Evolutionary conservation across 2,113 vertebrate genomes (phyloP).

Genomic region (Phylloscopus trochilus): DNA sequence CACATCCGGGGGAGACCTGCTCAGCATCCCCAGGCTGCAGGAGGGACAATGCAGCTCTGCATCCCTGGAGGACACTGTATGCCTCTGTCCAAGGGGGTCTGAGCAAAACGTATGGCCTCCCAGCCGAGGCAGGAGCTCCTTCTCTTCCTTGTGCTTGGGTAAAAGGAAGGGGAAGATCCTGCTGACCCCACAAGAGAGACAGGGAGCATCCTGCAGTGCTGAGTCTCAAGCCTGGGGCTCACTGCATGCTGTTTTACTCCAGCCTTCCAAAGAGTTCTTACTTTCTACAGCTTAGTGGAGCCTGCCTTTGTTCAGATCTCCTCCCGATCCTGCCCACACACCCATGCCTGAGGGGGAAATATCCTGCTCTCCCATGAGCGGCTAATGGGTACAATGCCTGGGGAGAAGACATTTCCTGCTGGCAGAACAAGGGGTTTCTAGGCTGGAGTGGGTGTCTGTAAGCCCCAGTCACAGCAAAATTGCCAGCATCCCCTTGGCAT

Average conservation of each 20-base stretch:
- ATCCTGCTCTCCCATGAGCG: neutral
- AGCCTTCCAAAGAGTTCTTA: neutral
- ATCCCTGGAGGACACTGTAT: neutral
- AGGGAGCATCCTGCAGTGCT: neutral
- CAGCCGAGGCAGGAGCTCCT: neutral
- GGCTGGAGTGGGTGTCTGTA: neutral
- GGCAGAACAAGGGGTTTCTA: neutral
- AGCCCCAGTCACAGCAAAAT: neutral
- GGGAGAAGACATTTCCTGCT: neutral
- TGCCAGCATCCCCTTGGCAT: neutral
- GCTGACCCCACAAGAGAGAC: neutral
- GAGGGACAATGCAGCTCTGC: neutral
- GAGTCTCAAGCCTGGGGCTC: neutral
- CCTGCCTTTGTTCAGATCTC: accelerated
- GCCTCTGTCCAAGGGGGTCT: neutral
- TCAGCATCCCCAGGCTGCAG: neutral
- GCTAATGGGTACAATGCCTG: neutral
- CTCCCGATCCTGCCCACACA: accelerated
- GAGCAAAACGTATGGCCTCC: neutral
- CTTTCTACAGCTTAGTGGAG: neutral
- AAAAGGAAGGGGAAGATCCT: neutral
- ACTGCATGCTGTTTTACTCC: neutral
- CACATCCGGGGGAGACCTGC: neutral
- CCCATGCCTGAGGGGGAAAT: neutral
- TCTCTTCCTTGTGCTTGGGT: neutral